Percentiles rank a stretch among this genome's conserved stretches.
phyloP scores from a whole-genome alignment of 2,888 invertebrate species.

The Sphaeridia pumilis region DNA sequence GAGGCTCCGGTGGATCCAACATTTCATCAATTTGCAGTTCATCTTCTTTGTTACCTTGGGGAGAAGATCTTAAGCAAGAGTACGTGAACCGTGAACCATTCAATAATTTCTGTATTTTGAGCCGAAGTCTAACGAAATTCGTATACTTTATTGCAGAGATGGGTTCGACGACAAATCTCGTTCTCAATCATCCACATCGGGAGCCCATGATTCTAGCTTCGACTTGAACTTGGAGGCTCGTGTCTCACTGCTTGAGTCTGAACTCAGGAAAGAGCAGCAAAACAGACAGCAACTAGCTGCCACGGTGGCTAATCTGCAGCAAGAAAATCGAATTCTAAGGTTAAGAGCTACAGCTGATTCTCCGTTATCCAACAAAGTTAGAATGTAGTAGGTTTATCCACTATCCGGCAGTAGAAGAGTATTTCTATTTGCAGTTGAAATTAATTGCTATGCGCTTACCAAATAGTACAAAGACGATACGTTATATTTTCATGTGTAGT shows the following conservation, averaged over 20 bases:
- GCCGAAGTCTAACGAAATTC: not conserved
- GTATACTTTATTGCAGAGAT: constrained; percentile 1
- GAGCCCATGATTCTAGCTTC: not conserved
- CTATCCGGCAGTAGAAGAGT: no score
- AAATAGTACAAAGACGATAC: no score
- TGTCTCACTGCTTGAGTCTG: constrained; percentile 45
- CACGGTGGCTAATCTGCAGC: constrained; percentile 55
- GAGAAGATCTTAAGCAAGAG: constrained; percentile 17
- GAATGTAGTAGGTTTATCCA: no score
- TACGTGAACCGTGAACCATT: constrained; percentile 4
- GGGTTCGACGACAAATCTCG: not conserved
- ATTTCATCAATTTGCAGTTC: not conserved
- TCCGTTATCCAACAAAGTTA: not conserved
- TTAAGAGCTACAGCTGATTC: not conserved
- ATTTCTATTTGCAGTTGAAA: no score
- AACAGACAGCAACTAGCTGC: constrained; percentile 52
- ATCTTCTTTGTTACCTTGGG: constrained; percentile 13
- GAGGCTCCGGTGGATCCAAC: not conserved
- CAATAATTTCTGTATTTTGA: no score
- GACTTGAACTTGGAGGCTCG: constrained; percentile 36
- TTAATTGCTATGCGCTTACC: no score
- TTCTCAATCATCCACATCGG: not conserved
- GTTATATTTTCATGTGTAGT: no score
- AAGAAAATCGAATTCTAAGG: constrained; percentile 73
- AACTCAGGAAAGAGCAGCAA: constrained; percentile 51